phyloP scores from a whole-genome alignment of 2,888 invertebrate species.

The Cheiracanthium punctorium region DNA sequence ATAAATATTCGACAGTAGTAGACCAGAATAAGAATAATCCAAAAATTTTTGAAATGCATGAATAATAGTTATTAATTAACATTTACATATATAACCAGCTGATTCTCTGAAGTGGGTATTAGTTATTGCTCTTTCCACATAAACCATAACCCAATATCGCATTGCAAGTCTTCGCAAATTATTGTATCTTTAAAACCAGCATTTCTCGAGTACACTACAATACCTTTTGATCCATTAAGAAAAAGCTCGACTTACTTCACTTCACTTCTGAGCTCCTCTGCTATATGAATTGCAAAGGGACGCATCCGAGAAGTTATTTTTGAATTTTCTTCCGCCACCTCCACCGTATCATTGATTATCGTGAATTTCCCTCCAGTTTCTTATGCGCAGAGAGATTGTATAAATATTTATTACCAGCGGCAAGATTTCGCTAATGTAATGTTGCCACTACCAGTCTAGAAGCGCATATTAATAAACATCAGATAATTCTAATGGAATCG shows the following conservation, averaged over 20 bases:
- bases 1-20: too few species aligned
- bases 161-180: too few species aligned
- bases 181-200: too few species aligned
- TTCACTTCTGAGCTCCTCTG: not conserved
- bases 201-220: too few species aligned
- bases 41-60: too few species aligned
- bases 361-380: conserved; percentile 36
- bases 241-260: not conserved
- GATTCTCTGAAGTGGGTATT: too few species aligned
- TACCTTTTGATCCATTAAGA: not conserved
- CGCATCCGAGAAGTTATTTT: conserved; percentile 32
- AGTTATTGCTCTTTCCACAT: too few species aligned
- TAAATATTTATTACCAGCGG: conserved; percentile 64
- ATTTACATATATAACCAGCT: too few species aligned
- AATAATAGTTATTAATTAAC: too few species aligned
- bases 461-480: conserved; percentile 68
- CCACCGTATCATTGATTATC: conserved; percentile 49
- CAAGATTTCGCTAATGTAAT: conserved; percentile 61
- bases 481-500: conserved; percentile 69
- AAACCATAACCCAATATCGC: too few species aligned
- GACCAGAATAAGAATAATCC: too few species aligned
- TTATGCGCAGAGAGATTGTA: conserved; percentile 45
- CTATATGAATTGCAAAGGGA: conserved; percentile 30
- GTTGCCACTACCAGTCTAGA: conserved; percentile 25
- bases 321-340: conserved; percentile 33